These are phyloP conservation scores for Hypena proboscidalis DNA, from an alignment of 2,888 invertebrate species.

Conservation along the genomic window DNA sequence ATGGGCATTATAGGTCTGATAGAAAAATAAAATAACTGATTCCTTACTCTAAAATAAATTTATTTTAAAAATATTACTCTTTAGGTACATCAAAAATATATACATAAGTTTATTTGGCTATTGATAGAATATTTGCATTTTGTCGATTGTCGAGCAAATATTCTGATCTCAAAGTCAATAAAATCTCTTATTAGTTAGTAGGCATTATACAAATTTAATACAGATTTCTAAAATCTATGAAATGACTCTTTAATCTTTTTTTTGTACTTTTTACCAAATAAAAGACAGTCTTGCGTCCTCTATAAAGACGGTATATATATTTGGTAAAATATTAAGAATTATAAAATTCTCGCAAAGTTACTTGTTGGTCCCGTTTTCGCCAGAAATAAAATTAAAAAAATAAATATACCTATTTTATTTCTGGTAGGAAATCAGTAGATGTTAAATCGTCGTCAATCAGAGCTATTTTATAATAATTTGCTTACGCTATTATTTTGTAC, in stretches of 20 bases:
- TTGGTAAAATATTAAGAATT: slow-evolving; percentile 37
- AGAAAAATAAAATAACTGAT: slow-evolving; percentile 36
- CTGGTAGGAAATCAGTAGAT: slow-evolving; percentile 15
- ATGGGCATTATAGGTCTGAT: too few species aligned
- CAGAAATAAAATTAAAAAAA: slow-evolving; percentile 22
- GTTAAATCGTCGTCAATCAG: slow-evolving; percentile 9
- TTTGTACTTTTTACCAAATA: slow-evolving; percentile 37
- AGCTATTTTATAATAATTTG: slow-evolving; percentile 5
- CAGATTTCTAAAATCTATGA: slow-evolving; percentile 19
- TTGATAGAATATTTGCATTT: slow-evolving; percentile 21
- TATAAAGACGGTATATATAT: slow-evolving; percentile 56
- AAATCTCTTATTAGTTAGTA: too few species aligned
- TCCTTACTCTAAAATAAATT: slow-evolving; percentile 46
- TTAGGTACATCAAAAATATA: slow-evolving; percentile 44
- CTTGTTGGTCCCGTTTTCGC: slow-evolving; percentile 14
- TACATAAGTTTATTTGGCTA: slow-evolving; percentile 30
- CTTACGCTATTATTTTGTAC: background rate
- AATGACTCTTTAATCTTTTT: slow-evolving; percentile 18
- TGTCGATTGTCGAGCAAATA: slow-evolving; percentile 13
- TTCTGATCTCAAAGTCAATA: slow-evolving; percentile 25
- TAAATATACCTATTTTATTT: slow-evolving; percentile 16
- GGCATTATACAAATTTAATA: too few species aligned
- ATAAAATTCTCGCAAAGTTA: slow-evolving; percentile 16
- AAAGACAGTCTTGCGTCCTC: slow-evolving; percentile 73
- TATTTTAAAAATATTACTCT: slow-evolving; percentile 38